phyloP scores from a whole-genome alignment of 2,888 invertebrate genomes.

The Orchesella flavescens region DNA sequence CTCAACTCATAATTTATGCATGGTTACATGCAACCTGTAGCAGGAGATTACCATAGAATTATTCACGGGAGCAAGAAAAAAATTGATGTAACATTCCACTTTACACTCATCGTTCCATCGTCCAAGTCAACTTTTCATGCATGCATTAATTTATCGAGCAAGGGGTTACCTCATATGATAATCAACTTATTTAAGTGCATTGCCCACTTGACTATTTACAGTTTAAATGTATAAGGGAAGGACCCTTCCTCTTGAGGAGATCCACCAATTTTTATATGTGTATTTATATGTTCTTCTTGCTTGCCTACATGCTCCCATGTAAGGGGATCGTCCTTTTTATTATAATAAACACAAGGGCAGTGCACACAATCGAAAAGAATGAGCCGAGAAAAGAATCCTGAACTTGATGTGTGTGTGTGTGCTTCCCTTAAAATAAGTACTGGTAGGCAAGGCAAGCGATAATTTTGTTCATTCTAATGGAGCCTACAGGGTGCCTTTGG shows the following conservation, averaged over 20 bases:
- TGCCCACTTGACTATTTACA: neutral
- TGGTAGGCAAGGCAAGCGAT: slow-evolving; percentile 9
- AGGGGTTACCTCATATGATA: neutral
- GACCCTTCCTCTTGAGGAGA: slow-evolving; percentile 26
- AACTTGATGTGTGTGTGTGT: neutral
- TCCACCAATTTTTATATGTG: neutral
- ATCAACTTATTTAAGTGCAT: slow-evolving; percentile 20
- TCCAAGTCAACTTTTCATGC: neutral
- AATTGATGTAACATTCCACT: neutral
- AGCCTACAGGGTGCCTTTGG: slow-evolving; percentile 44
- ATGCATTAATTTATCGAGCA: slow-evolving; percentile 6
- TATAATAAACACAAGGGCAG: slow-evolving; percentile 9
- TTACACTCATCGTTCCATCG: neutral
- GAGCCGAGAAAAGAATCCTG: neutral
- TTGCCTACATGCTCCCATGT: slow-evolving; percentile 2
- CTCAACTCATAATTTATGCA: no score
- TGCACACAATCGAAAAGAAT: slow-evolving; percentile 5
- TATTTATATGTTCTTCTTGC: neutral
- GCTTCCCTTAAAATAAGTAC: neutral
- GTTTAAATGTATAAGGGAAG: slow-evolving; percentile 6
- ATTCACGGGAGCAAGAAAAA: no score
- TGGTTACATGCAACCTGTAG: neutral
- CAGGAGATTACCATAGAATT: neutral
- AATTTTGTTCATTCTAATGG: slow-evolving; percentile 26
- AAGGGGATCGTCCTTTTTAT: slow-evolving; percentile 20